Conservation (phyloP, 53 echinoderm and acorn worm species). For the Apostichopus leukothele region DNA sequence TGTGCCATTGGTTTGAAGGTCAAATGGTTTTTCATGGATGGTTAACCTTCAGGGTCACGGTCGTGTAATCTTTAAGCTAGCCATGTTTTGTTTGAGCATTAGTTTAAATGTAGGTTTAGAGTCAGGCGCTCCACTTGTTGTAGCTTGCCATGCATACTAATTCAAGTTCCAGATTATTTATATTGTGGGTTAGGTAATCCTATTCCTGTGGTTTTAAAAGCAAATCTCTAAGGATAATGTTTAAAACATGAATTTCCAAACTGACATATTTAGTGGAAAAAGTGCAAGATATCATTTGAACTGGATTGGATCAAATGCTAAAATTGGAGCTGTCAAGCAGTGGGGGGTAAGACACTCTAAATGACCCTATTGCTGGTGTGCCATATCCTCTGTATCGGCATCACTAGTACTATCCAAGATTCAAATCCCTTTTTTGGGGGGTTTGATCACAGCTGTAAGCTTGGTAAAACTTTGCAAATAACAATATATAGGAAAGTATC, state of each 20-base stretch:
- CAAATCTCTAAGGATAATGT: neutral
- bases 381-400: no score
- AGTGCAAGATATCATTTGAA: neutral
- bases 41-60: neutral
- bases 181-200: neutral
- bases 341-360: no score
- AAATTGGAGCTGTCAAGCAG: no score
- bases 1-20: neutral
- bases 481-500: no score
- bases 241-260: neutral
- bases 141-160: neutral
- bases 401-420: no score
- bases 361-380: no score
- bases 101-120: neutral
- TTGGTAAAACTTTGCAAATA: no score
- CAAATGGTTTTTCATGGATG: neutral
- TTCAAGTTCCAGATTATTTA: neutral
- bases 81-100: neutral
- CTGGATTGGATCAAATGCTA: no score
- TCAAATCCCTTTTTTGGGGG: no score
- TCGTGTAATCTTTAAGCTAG: neutral
- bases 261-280: slow-evolving; percentile 2
- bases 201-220: neutral
- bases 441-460: no score
- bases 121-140: neutral